Conservation (phyloP, 2,888 invertebrate genomes). For the Marasmarcha lunaedactyla region DNA sequence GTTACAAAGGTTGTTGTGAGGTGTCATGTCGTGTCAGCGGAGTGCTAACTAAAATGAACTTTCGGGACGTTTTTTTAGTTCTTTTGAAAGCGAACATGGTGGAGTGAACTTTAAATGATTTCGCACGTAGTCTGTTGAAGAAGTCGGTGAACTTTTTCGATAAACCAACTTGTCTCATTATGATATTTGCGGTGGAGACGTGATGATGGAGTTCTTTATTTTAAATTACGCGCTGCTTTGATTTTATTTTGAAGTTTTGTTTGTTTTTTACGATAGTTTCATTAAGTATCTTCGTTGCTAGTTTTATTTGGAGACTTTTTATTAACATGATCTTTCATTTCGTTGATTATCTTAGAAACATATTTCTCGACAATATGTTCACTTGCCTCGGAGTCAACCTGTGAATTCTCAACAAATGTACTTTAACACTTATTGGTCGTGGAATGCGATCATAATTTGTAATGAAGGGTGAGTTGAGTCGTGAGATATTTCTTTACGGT, state of each 20-base stretch:
- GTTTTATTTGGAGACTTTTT: too few species aligned
- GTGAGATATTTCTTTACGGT: conserved; percentile 60
- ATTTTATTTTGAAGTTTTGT: too few species aligned
- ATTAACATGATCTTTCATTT: conserved; percentile 42
- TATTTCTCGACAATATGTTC: conserved; percentile 39
- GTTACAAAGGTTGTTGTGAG: conserved; percentile 62
- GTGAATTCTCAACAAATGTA: conserved; percentile 28
- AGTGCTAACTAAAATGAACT: conserved; percentile 36
- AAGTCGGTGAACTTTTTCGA: neutral
- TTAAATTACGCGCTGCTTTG: too few species aligned
- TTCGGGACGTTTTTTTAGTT: conserved; percentile 30
- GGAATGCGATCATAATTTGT: conserved; percentile 69
- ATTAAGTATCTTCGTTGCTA: too few species aligned
- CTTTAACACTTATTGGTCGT: conserved; percentile 42
- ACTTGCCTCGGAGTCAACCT: conserved; percentile 21
- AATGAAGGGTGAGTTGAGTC: conserved; percentile 62
- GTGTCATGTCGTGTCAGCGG: conserved; percentile 54
- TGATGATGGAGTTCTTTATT: too few species aligned
- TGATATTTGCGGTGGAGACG: too few species aligned
- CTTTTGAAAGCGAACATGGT: conserved; percentile 10
- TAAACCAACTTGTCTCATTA: neutral
- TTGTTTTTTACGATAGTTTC: too few species aligned
- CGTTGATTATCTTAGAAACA: too few species aligned
- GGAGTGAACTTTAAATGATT: conserved; percentile 12
- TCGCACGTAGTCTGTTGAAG: conserved; percentile 5